These are phyloP conservation scores for Leptopilina myrica DNA, from an alignment of 2,888 invertebrate species.

Conservation along the genomic window DNA sequence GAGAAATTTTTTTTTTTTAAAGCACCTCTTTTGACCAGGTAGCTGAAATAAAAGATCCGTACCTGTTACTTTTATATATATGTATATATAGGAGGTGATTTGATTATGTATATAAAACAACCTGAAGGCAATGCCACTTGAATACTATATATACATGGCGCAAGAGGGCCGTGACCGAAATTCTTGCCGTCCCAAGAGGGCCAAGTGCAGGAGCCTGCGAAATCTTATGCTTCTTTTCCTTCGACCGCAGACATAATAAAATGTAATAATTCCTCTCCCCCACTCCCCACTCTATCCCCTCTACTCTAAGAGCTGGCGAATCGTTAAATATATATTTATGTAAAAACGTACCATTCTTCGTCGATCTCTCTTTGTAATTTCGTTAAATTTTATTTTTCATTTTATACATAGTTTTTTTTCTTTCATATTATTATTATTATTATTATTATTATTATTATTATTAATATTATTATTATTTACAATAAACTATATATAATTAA, in stretches of 20 bases:
- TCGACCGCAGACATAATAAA: slow-evolving; percentile 20
- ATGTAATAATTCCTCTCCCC: slow-evolving; percentile 14
- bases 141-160: slow-evolving; percentile 23
- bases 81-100: background rate
- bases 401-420: too few relatives aligned
- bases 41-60: slow-evolving; percentile 3
- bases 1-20: background rate
- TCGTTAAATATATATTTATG: background rate
- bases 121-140: slow-evolving; percentile 27
- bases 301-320: background rate
- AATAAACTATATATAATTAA: too few relatives aligned
- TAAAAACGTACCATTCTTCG: background rate
- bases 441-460: too few relatives aligned
- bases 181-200: slow-evolving; percentile 70
- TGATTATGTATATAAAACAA: slow-evolving; percentile 1
- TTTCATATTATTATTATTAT: too few relatives aligned
- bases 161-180: slow-evolving; percentile 73
- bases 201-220: slow-evolving; percentile 69
- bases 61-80: background rate
- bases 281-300: too few relatives aligned
- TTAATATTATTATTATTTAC: too few relatives aligned
- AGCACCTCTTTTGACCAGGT: slow-evolving; percentile 7
- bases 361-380: too few relatives aligned
- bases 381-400: too few relatives aligned
- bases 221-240: slow-evolving; percentile 15